Evolutionary conservation across 2,113 vertebrate genomes (phyloP).

Genomic region (Dasypus novemcinctus): DNA sequence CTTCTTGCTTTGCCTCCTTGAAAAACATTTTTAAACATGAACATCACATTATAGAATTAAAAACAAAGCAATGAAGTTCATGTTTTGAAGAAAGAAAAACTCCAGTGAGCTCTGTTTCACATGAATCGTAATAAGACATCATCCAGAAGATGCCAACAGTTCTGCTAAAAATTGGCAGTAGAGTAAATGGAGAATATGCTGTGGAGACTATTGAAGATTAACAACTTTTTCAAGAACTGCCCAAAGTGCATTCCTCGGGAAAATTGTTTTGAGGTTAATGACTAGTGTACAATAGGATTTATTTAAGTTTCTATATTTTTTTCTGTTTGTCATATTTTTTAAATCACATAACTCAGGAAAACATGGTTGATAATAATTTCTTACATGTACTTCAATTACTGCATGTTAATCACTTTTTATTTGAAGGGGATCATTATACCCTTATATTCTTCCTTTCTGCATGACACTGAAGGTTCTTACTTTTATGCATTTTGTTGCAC

Average conservation of each 20-base stretch:
- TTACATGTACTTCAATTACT: neutral
- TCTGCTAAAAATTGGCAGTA: neutral
- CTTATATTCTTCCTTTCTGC: neutral
- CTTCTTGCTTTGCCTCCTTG: neutral
- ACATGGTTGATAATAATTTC: constrained; percentile 9
- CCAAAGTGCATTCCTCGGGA: neutral
- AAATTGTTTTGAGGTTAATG: neutral
- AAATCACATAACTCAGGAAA: neutral
- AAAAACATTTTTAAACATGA: neutral
- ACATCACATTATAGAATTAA: neutral
- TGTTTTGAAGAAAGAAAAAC: constrained; percentile 15
- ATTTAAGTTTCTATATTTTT: neutral
- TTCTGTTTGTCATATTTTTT: neutral
- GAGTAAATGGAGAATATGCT: neutral
- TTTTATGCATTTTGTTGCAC: neutral
- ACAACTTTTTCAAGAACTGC: neutral
- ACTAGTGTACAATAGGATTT: neutral
- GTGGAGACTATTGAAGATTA: neutral
- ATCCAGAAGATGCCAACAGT: neutral
- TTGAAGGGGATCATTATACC: neutral
- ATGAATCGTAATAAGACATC: neutral
- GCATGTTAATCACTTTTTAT: neutral
- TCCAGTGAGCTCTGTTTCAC: neutral
- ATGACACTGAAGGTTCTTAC: neutral
- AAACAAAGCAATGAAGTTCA: neutral